Percentiles rank a stretch among this genome's conserved stretches.
phyloP scores from a whole-genome alignment of 2,113 vertebrate genomes.

The Macaca fascicularis region DNA sequence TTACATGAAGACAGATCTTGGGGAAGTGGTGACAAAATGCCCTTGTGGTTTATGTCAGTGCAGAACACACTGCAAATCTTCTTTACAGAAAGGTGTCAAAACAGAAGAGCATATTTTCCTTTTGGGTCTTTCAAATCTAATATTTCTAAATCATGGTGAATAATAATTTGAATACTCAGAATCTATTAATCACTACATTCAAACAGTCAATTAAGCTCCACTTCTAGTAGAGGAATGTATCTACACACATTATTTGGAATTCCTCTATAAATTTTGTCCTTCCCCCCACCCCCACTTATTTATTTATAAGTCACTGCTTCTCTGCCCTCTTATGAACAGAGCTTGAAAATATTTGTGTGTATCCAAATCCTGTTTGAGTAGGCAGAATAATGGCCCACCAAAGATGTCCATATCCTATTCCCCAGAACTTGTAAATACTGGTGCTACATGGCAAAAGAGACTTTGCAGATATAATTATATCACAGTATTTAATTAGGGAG shows the following conservation, averaged over 20 bases:
- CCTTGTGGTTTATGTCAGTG: background rate
- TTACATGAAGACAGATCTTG: background rate
- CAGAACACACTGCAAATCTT: background rate
- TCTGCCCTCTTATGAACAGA: background rate
- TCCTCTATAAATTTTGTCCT: background rate
- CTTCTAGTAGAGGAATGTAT: background rate
- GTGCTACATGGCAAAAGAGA: background rate
- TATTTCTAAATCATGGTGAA: background rate
- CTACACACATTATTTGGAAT: background rate
- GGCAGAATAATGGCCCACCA: background rate
- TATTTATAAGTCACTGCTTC: background rate
- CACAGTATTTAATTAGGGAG: background rate
- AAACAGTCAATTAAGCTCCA: background rate
- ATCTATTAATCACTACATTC: background rate
- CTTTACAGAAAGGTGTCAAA: background rate
- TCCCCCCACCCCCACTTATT: background rate
- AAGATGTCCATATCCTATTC: background rate
- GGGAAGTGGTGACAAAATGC: background rate
- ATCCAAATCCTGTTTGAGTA: background rate
- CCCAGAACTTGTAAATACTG: background rate
- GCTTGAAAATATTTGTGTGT: background rate
- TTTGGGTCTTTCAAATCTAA: background rate
- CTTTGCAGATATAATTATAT: background rate
- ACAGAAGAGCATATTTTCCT: background rate
- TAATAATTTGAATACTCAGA: background rate